Evolutionary conservation across 1,140 invertebrate genomes (phyloP).

Genomic region (Drosophila varians): DNA sequence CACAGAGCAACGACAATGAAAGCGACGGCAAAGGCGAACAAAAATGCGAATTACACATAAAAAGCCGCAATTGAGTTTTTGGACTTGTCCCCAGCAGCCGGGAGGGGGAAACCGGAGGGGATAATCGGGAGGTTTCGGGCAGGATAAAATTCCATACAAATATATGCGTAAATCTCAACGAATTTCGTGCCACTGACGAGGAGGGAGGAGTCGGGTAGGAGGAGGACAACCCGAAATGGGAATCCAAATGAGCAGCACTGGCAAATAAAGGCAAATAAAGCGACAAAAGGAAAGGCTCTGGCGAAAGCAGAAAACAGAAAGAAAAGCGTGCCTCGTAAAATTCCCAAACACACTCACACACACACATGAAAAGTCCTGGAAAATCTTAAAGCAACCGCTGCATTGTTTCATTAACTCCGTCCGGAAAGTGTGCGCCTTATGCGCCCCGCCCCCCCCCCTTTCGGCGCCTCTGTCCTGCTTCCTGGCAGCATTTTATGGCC

Average conservation of each 20-base stretch:
- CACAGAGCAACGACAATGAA: slow-evolving; percentile 44
- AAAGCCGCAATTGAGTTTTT: slow-evolving; percentile 81
- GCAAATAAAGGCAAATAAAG: slow-evolving; percentile 32
- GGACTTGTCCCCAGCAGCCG: slow-evolving; percentile 19
- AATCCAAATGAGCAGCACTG: slow-evolving; percentile 58
- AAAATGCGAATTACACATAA: slow-evolving; percentile 76
- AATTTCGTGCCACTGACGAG: slow-evolving; percentile 60
- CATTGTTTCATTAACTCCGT: slow-evolving; percentile 73
- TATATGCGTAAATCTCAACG: slow-evolving; percentile 77
- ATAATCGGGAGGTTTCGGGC: background rate
- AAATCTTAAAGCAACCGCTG: slow-evolving; percentile 55
- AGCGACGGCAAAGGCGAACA: slow-evolving; percentile 35
- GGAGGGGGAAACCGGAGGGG: background rate
- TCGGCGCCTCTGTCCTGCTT: slow-evolving; percentile 9
- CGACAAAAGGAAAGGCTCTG: slow-evolving; percentile 32
- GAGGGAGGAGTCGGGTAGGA: slow-evolving; percentile 5
- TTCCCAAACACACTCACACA: slow-evolving; percentile 43
- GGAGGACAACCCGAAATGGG: slow-evolving; percentile 29
- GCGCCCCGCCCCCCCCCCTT: no score
- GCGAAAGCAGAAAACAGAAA: slow-evolving; percentile 40
- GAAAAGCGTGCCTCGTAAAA: slow-evolving; percentile 60
- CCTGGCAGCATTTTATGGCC: slow-evolving; percentile 61
- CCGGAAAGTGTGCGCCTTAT: slow-evolving; percentile 31
- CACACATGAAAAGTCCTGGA: slow-evolving; percentile 9
- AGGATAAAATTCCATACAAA: slow-evolving; percentile 23